Base-by-base conservation (phyloP, 2,888 invertebrate species). In the Gryllus longicercus region DNA sequence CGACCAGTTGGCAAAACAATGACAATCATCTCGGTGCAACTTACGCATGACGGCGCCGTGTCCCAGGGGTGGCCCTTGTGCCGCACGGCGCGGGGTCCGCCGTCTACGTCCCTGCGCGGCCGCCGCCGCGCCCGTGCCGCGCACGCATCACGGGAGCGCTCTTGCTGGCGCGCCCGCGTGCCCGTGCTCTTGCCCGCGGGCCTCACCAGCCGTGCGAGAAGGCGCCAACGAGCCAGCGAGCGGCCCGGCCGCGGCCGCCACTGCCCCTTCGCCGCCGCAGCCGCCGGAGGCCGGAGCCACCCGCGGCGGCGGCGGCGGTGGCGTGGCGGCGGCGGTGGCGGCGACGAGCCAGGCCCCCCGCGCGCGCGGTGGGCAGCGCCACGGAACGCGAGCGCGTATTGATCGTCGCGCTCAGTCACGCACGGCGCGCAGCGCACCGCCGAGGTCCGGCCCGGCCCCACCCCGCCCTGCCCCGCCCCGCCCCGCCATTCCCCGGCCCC, bases 361-460 rank as follows among this genome's bases (percentile, higher is more conserved):
- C 63, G 63, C 63, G 14, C 14, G 63, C n/a, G n/a, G 63, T 63
- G 16, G 63, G 63, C n/a, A 63, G 63, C 63, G 63, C 63, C 63
- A 63, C 63, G 63, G 63, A 63, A 63, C 63, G 16, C 63, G 63
- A 63, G n/a, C 63, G 16, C 12, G 63, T 63, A 63, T 63, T 63
- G 63, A 63, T 63, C 63, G 63, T 63, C 63, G 63, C 63, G n/a
- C 63, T 63, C 63, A 63, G 63, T 63, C 63, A 63, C 63, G 63
- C 63, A 63, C 63, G n/a, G 63, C 14, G n/a, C n/a, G 63, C 38
- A 38, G 38, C 38, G 38, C 38, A 8, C 38, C 38, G 38, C 4
- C 38, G 38, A 38, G 38, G 38, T 38, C 38, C 38, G 38, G 38
- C 38, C 16, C 63, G 63, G n/a, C 63, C n/a, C 63, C 5, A 4